Evolutionary conservation across 2,797 vertebrate species (phyloP).

Genomic region (Tarsius wallacei): DNA sequence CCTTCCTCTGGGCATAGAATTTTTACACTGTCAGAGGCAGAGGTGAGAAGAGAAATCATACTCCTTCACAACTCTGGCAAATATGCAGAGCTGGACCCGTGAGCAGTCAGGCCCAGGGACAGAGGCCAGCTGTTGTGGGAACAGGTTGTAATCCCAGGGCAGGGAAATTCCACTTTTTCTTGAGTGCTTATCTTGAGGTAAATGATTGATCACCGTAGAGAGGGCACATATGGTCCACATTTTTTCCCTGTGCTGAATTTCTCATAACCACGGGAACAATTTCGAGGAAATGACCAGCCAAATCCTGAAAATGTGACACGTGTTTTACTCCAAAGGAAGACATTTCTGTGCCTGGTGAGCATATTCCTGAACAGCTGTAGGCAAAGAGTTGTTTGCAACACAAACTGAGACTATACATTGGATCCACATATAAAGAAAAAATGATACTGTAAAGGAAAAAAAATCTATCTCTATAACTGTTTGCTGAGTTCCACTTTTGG

Average conservation of each 20-base stretch:
- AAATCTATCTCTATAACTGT: not conserved
- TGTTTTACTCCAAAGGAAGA: slow-evolving; percentile 3
- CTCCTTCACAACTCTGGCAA: not conserved
- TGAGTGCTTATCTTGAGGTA: slow-evolving; percentile 37
- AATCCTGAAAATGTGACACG: not conserved
- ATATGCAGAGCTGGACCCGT: not conserved
- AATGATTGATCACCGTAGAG: slow-evolving; percentile 26
- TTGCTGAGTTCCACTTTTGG: not conserved
- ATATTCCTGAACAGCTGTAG: not conserved
- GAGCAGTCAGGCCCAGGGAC: not conserved
- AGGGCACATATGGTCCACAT: not conserved
- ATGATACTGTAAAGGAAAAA: not conserved
- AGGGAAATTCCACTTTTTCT: slow-evolving; percentile 24
- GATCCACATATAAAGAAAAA: not conserved
- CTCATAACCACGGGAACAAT: slow-evolving; percentile 30
- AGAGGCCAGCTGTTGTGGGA: not conserved
- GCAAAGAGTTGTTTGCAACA: slow-evolving; percentile 48
- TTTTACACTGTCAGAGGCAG: slow-evolving; percentile 35
- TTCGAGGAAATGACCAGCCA: slow-evolving; percentile 46
- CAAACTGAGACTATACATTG: not conserved
- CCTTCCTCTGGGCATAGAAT: not conserved
- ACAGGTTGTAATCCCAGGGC: not conserved
- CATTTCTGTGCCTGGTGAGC: not conserved
- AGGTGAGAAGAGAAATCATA: not conserved
- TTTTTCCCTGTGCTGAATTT: not conserved